These are phyloP conservation scores for Parascotia fuliginaria DNA, from an alignment of 2,888 invertebrate species.

Conservation along the genomic window DNA sequence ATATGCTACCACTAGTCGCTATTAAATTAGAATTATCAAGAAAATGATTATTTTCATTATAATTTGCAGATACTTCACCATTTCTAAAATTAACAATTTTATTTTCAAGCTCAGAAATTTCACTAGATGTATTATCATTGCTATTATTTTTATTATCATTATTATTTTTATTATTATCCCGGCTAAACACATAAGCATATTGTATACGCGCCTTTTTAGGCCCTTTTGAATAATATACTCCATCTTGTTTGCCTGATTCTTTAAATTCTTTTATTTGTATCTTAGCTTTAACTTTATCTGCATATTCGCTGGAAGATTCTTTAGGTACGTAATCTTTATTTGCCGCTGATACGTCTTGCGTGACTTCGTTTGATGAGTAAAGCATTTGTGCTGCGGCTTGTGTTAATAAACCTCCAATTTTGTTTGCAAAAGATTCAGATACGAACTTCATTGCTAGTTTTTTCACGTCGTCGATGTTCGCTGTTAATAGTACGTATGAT, in stretches of 20 bases:
- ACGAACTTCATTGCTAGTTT: conserved; percentile 63
- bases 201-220: no score
- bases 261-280: neutral
- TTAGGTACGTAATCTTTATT: conserved; percentile 7
- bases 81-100: no score
- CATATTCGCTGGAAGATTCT: neutral
- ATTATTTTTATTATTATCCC: no score
- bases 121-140: no score
- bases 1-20: no score
- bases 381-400: conserved; percentile 29
- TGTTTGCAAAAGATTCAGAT: conserved; percentile 54
- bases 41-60: no score
- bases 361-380: conserved; percentile 30
- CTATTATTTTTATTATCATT: no score
- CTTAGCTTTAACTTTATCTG: neutral
- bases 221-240: no score
- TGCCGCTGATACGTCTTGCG: conserved; percentile 26
- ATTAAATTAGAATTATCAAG: no score
- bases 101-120: no score
- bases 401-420: conserved; percentile 51
- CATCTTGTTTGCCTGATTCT: neutral
- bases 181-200: no score
- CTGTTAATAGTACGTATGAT: conserved; percentile 59
- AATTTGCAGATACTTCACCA: no score
- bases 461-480: conserved; percentile 64